Conservation (phyloP, 64 coral and sea anemone species). For the Orbicella faveolata region DNA sequence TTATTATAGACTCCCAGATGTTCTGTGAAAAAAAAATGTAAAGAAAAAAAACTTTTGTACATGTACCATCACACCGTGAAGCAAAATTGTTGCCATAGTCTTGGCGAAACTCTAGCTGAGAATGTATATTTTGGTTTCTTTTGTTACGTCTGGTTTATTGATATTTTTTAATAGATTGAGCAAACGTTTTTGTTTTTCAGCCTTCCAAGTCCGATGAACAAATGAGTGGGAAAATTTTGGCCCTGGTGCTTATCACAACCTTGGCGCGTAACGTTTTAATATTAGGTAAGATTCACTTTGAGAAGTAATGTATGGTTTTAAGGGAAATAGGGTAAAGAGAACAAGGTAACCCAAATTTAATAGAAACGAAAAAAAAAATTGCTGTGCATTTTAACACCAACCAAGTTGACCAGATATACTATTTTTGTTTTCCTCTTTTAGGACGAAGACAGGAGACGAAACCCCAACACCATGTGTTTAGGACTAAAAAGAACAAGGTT, state of each 20-base stretch:
- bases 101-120: no score
- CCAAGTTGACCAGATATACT: neutral
- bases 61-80: no score
- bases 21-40: no score
- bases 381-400: neutral
- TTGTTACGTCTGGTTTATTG: neutral
- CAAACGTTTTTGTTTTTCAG: neutral
- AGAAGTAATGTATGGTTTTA: neutral
- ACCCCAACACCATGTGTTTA: neutral
- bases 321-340: neutral
- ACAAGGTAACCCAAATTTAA: neutral
- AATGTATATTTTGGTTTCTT: neutral
- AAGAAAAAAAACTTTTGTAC: no score
- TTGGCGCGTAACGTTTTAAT: neutral
- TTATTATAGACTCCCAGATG: no score
- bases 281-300: slow-evolving; percentile 6
- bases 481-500: neutral
- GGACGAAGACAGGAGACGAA: neutral
- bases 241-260: neutral
- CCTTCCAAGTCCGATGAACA: slow-evolving; percentile 20
- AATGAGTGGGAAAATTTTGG: slow-evolving; percentile 25
- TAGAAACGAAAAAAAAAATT: neutral
- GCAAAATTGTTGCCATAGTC: no score
- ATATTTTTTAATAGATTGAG: neutral
- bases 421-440: neutral